Evolutionary conservation across 2,888 invertebrate genomes (phyloP).

Genomic region (Drosophila sordidula): DNA sequence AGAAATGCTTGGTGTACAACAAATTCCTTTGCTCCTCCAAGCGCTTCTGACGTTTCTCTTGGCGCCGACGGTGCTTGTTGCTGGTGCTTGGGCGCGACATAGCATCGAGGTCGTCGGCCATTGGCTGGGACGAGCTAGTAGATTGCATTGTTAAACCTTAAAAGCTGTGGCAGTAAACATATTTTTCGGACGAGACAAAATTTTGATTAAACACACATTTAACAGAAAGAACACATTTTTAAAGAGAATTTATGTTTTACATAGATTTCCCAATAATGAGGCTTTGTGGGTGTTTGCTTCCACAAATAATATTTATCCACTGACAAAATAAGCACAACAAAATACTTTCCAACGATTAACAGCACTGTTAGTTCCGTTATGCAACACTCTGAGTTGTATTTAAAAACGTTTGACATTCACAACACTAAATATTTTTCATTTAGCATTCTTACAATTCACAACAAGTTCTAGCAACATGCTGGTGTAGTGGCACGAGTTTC

Average conservation of each 20-base stretch:
- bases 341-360: not conserved
- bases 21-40: not conserved
- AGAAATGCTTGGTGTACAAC: conserved; percentile 26
- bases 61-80: conserved; percentile 13
- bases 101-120: too few relatives aligned
- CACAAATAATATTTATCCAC: not conserved
- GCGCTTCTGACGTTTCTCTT: conserved; percentile 29
- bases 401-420: not conserved
- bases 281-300: too few relatives aligned
- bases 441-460: conserved; percentile 45
- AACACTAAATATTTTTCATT: conserved; percentile 2
- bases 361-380: not conserved
- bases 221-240: not conserved
- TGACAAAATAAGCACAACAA: not conserved
- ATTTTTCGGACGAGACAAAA: conserved; percentile 16
- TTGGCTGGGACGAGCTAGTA: not conserved
- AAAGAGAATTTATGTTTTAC: not conserved
- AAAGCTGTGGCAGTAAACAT: not conserved
- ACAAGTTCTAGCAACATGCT: conserved; percentile 23
- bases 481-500: not conserved
- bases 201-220: not conserved
- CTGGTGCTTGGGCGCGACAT: not conserved
- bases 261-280: not conserved
- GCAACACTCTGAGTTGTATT: conserved; percentile 2
- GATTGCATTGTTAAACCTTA: conserved; percentile 31